phyloP scores from a whole-genome alignment of 2,797 vertebrate species.

The Orientallactaga sibirica region DNA sequence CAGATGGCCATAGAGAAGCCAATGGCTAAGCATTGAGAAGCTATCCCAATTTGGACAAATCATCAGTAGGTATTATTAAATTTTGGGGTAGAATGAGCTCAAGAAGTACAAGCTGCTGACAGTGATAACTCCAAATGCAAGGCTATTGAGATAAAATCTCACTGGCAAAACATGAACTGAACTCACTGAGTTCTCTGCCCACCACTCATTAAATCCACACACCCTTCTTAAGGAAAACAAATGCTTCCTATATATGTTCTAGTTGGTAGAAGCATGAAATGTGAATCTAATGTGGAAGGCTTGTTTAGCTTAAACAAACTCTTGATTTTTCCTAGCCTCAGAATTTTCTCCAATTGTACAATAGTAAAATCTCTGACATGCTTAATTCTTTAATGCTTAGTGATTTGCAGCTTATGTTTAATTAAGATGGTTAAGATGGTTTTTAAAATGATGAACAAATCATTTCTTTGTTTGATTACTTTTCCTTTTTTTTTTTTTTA shows the following conservation, averaged over 20 bases:
- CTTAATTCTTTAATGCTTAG: background rate
- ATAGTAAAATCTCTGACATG: background rate
- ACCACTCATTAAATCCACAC: background rate
- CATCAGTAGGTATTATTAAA: background rate
- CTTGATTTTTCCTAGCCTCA: background rate
- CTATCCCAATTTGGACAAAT: background rate
- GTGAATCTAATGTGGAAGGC: background rate
- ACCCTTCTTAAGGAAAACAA: background rate
- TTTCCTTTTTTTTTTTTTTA: background rate
- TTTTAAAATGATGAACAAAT: background rate
- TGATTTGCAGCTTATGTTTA: background rate
- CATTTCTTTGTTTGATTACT: background rate
- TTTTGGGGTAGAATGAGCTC: too few species aligned
- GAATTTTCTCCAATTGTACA: constrained; percentile 11
- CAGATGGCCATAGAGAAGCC: background rate
- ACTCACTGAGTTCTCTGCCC: background rate
- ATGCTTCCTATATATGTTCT: background rate
- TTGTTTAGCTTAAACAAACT: background rate
- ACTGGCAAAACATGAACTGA: background rate
- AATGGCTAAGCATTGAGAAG: background rate
- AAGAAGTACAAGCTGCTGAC: background rate
- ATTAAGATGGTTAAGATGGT: too few species aligned
- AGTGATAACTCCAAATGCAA: background rate
- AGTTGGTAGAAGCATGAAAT: background rate
- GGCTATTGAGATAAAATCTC: background rate